Percentiles rank a stretch among this genome's conserved stretches.
These are phyloP conservation scores for Chiroxiphia lanceolata DNA, from an alignment of 2,797 vertebrate species.

Conservation along the genomic window DNA sequence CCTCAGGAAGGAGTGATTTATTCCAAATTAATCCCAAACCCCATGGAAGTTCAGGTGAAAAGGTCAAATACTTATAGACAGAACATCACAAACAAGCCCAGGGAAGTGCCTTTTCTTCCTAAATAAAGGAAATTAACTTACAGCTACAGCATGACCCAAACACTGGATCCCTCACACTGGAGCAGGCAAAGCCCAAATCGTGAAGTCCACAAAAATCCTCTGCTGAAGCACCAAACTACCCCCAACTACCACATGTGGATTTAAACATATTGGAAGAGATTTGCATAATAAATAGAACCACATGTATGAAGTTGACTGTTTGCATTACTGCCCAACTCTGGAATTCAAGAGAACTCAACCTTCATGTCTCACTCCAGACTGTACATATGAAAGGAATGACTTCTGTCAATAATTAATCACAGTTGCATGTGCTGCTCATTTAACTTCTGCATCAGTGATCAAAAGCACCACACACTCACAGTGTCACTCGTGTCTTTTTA, in stretches of 20 bases:
- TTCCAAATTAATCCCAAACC: not conserved
- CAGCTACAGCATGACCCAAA: not conserved
- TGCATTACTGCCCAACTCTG: not conserved
- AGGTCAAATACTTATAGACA: not conserved
- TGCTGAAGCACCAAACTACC: not conserved
- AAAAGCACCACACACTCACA: not conserved
- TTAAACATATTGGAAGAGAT: not conserved
- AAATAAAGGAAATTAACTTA: not conserved
- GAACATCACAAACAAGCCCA: not conserved
- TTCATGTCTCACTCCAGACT: not conserved
- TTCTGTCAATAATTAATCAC: slow-evolving; percentile 50
- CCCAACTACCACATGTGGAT: not conserved
- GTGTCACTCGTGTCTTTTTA: not conserved
- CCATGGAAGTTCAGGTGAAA: not conserved
- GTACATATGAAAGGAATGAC: not conserved
- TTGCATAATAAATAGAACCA: slow-evolving; percentile 27
- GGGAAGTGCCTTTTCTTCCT: not conserved
- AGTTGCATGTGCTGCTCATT: not conserved
- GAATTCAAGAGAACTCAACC: slow-evolving; percentile 38
- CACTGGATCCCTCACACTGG: rapidly evolving
- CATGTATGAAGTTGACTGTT: not conserved
- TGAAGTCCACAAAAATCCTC: not conserved
- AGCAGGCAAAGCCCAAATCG: not conserved
- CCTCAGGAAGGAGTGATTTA: not conserved
- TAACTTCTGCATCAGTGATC: slow-evolving; percentile 24